Evolutionary conservation across 2,797 vertebrate species (phyloP), one percentile per base, ranked within the genome.

Genomic region (Periparus ater): DNA sequence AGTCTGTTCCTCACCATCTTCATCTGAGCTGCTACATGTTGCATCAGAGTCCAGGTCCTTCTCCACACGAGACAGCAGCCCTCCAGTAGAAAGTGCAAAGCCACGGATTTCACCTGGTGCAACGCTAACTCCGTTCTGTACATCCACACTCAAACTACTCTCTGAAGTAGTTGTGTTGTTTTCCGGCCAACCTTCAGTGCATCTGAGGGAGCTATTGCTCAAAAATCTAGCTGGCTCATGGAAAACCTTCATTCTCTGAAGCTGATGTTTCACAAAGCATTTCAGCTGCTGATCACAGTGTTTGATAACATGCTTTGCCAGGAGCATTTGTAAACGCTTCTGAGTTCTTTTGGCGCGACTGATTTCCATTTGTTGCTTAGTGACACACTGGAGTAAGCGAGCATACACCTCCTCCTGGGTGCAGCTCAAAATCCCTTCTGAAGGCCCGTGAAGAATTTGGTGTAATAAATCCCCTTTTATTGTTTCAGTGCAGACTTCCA

Each of bases 1-100:
- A 95, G 96, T 44, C 68, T 73, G 92, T 51, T 96, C 97, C 66
- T 98, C 97, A 90, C 94, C 95, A 74, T 99, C 99, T 19, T 99
- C 99, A 71, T 99, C 99, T 82, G 99, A 99, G 97, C 99, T 99
- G 98, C 98, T 99, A 85, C 98, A 98, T 1, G 99, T 99, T 85
- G 98, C 99, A 76, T 99, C 99, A 1, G 99, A 99, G 97, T 99
- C 99, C 97, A 99, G 94, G 82, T 97, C 98, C 85, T 98, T 97
- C 97, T 98, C 98, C 82, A 98, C 97, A 1, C 96, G 97, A 67
- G 97, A 98, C 87, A 99, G 97, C 81, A 99, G 94, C 42, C 96
- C 97, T 94, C 97, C 97, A 67, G 98, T 80, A 89, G 96, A 98
- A 82, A 85, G 95, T 57, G 97, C 98, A 96, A 99, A 99, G 53